Evolutionary conservation across 2,113 vertebrate genomes (phyloP), one percentile per base, ranked within the genome.

Genomic region (Siniperca knerii): DNA sequence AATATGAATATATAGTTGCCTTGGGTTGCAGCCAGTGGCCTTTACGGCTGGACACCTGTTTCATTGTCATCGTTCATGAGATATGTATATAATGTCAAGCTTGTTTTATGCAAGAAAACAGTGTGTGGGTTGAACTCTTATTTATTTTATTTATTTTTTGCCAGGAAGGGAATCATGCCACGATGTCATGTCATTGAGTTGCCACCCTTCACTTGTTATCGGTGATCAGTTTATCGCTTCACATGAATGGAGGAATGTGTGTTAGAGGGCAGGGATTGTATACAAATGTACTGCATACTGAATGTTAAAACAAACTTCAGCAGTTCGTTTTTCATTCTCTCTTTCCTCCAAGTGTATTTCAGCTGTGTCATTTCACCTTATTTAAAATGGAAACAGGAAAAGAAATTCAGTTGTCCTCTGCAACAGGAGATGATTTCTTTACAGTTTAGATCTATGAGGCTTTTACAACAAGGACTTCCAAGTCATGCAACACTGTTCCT

Each of bases 221-320:
- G 81, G 50, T 33, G 18, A 50, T 18, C 48, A 48, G 37, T 57
- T 80, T 70, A 75, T 78, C 29, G 33, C 21, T 48, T 55, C 15
- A 78, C 6, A 16, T 37, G 52, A 44, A 10, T 1, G 37, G 20
- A 67, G 18, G 50, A 35, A 13, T 29, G 64, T 78, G 55, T 75
- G 80, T 75, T 9, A 57, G 8, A 75, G 69, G 54, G 35, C 54
- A 25, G 13, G 1, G 23, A 2, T 40, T 20, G 44, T 15, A 25
- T 15, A 52, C 8, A 61, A 15, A 18, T 12, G 29, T 29, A 29
- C 29, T 29, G 29, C 29, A 29, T 2, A 11, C 5, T 9, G n/a
- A 12, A 20, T 55, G 83, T 70, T 35, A 15, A 44, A 18, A 23
- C 25, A 77, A 5, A 20, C 57, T 60, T 46, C 0, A 25, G 20